phyloP scores from a whole-genome alignment of 2,797 vertebrate genomes.

The Hydrophis major region DNA sequence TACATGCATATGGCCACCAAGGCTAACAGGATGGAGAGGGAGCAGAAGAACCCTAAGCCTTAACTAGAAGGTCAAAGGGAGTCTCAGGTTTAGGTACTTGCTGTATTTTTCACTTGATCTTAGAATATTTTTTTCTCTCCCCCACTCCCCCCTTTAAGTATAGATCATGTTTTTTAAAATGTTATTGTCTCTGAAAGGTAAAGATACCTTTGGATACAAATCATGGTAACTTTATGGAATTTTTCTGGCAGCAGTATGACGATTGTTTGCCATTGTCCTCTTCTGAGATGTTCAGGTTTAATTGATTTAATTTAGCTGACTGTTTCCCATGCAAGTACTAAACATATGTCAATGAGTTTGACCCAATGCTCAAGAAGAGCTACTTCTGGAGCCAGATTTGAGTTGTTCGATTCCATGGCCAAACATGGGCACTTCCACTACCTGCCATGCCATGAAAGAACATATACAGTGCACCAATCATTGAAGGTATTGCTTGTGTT shows the following conservation, averaged over 20 bases:
- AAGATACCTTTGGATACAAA: background rate
- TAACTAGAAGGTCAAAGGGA: background rate
- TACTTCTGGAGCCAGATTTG: background rate
- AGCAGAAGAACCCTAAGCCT: background rate
- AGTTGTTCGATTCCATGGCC: background rate
- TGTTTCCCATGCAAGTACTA: background rate
- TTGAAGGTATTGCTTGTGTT: background rate
- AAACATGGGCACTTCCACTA: background rate
- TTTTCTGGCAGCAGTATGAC: background rate
- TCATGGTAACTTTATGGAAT: background rate
- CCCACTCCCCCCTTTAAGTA: background rate
- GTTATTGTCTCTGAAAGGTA: background rate
- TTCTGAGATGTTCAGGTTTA: background rate
- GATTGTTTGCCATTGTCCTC: background rate
- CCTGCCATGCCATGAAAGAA: background rate
- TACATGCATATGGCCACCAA: background rate
- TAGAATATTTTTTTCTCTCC: background rate
- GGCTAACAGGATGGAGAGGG: background rate
- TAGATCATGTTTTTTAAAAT: background rate
- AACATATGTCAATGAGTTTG: background rate
- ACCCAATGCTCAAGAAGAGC: background rate
- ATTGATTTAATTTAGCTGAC: background rate
- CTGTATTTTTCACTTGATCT: background rate
- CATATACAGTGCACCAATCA: background rate
- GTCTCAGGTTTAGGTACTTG: background rate